Evolutionary conservation across 2,113 vertebrate species (phyloP).

Genomic region (Talpa occidentalis): DNA sequence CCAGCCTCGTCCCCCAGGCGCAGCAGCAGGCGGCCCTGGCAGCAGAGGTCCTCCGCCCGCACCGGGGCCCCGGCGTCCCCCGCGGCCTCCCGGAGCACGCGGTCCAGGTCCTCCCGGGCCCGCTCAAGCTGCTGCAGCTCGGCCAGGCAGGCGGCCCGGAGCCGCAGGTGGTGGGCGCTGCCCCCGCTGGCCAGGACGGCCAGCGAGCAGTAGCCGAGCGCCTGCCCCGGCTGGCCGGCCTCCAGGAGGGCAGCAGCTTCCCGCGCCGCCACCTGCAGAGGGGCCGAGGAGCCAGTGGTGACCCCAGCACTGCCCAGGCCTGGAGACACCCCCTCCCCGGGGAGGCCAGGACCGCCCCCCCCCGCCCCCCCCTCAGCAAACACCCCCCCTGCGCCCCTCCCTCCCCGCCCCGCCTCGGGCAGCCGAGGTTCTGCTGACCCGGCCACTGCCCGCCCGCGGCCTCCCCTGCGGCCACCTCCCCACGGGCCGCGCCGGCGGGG

Average conservation of each 20-base stretch:
- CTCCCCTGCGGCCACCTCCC: too few species aligned
- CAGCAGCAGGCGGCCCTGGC: conserved; percentile 88
- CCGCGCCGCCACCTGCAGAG: conserved; percentile 88
- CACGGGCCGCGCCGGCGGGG: too few species aligned
- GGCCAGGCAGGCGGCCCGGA: conserved; percentile 88
- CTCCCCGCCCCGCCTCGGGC: too few species aligned
- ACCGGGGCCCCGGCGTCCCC: conserved; percentile 66
- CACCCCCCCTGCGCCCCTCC: too few species aligned
- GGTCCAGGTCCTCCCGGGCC: conserved; percentile 90
- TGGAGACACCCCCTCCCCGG: rapidly evolving
- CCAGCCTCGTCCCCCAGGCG: conserved; percentile 83
- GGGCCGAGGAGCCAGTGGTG: background rate
- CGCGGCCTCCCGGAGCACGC: conserved; percentile 83
- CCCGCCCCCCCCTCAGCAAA: too few species aligned
- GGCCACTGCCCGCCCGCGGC: too few species aligned
- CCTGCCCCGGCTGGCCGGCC: conserved; percentile 81
- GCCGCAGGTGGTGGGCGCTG: conserved; percentile 84
- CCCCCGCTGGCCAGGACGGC: conserved; percentile 84
- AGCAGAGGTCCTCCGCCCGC: conserved; percentile 89
- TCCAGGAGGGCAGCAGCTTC: conserved; percentile 87
- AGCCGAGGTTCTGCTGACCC: too few species aligned
- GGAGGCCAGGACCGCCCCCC: too few species aligned
- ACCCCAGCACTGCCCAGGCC: too few species aligned
- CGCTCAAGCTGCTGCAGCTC: conserved; percentile 85
- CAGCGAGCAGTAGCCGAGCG: conserved; percentile 90